A percentile compares a stretch with the other conserved stretches of the same genome.
These are phyloP conservation scores for Piezodorus guildinii DNA, from an alignment of 1,140 invertebrate species.

Conservation along the genomic window DNA sequence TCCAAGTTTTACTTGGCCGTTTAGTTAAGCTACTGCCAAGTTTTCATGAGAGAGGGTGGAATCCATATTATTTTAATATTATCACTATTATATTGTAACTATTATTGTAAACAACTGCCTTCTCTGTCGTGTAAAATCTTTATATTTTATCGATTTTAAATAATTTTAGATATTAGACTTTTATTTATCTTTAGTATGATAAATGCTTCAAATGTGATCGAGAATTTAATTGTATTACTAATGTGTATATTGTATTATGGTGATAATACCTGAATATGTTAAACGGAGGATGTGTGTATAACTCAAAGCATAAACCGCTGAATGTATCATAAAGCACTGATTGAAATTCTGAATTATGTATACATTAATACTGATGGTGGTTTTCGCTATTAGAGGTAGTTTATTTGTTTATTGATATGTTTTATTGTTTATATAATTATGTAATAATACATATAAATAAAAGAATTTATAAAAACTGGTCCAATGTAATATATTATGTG, in stretches of 20 bases:
- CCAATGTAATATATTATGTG: constrained; percentile 16
- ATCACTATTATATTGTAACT: neutral
- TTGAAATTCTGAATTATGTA: constrained; percentile 1
- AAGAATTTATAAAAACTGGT: constrained; percentile 11
- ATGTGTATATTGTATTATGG: constrained; percentile 15
- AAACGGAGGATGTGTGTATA: neutral
- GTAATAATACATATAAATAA: neutral
- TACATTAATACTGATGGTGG: neutral
- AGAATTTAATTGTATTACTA: constrained; percentile 14
- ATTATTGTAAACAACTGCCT: constrained; percentile 14
- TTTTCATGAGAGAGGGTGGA: neutral
- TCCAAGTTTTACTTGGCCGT: neutral
- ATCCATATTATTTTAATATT: constrained; percentile 3
- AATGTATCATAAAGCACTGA: neutral
- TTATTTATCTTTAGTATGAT: constrained; percentile 14
- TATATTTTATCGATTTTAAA: constrained; percentile 15
- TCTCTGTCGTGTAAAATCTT: neutral
- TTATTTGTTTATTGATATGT: constrained; percentile 14
- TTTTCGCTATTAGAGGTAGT: neutral
- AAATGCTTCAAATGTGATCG: constrained; percentile 17
- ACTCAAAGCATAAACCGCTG: neutral
- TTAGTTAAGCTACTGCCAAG: neutral
- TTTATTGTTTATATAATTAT: constrained; percentile 6
- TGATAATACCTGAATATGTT: constrained; percentile 16
- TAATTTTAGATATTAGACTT: constrained; percentile 9